Evolutionary conservation across 2,113 vertebrate genomes (phyloP), one percentile per base, ranked within the genome.

Genomic region (Calyptomena viridis): DNA sequence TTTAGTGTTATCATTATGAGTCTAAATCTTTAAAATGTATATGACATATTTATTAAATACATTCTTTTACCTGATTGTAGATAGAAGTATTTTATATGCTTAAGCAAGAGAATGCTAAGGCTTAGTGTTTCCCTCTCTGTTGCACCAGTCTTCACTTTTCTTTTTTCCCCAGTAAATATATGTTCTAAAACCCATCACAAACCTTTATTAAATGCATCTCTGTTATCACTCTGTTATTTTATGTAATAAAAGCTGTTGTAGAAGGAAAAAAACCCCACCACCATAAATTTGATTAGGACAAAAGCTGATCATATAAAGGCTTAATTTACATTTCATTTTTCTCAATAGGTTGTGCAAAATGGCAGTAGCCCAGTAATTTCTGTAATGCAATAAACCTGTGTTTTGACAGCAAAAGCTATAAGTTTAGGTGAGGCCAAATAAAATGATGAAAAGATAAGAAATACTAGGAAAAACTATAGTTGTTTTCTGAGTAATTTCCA

Each of bases 271-370:
- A 81, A 14, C 1, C 1, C 0, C 37, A 42, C 0, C 37, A 42
- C 11, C 3, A 39, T 90, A 92, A 40, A 91, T 90, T 81, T 92
- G 50, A 64, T 81, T 59, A 90, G 49, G 28, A 21, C 53, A 91
- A 96, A 94, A 93, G 20, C 31, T 93, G 85, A 76, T 97, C 91
- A 69, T n/a, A 87, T 96, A 90, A 64, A 91, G 46, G 55, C 56
- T 94, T 95, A 92, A 95, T 96, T 97, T 96, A 58, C 46, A 89
- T 96, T 89, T 96, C 11, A 42, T 93, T 91, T 95, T 92, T 39
- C 67, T 50, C 62, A 49, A 9, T 58, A 85, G 33, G 37, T 91
- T 84, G 25, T 86, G 39, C 49, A 85, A 87, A 93, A 91, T 89
- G 75, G 53, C 44, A 92, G 33, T 63, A 89, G 78, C 84, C 59